Evolutionary conservation across 2,888 invertebrate species (phyloP).

Genomic region (Sthenelais limicola): DNA sequence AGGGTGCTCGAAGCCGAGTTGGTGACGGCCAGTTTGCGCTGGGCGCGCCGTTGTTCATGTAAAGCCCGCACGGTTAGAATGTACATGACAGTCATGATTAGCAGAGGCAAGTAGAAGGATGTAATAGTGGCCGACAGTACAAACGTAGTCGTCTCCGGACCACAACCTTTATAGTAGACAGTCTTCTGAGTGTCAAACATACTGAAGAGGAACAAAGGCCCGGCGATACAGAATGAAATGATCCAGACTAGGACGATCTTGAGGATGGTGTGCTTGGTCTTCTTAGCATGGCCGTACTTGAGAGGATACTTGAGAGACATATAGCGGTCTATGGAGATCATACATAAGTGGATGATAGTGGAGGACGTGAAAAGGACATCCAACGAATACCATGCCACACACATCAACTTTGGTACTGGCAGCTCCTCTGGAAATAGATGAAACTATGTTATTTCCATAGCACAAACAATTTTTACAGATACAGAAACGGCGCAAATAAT

Average conservation of each 20-base stretch:
- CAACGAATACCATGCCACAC: conserved; percentile 57
- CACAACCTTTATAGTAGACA: conserved; percentile 55
- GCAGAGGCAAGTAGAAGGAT: conserved; percentile 56
- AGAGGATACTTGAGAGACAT: conserved; percentile 54
- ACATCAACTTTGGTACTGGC: conserved; percentile 52
- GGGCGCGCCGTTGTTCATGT: conserved; percentile 45
- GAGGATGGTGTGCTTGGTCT: conserved; percentile 50
- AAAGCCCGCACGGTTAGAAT: conserved; percentile 55
- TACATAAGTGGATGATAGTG: conserved; percentile 55
- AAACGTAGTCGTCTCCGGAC: conserved; percentile 57
- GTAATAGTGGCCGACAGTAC: conserved; percentile 55
- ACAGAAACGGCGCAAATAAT: too few relatives aligned
- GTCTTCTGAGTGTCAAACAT: conserved; percentile 49
- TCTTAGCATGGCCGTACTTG: conserved; percentile 51
- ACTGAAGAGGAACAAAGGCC: conserved; percentile 55
- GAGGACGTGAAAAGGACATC: conserved; percentile 59
- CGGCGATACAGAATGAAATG: conserved; percentile 55
- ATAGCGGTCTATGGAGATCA: conserved; percentile 58
- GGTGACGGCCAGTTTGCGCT: conserved; percentile 40
- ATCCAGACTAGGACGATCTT: conserved; percentile 57
- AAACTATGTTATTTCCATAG: too few relatives aligned
- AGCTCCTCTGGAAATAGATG: conserved; percentile 48
- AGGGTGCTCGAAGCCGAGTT: conserved; percentile 36
- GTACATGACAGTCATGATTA: conserved; percentile 59
- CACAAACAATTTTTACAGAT: too few relatives aligned